phyloP scores from a whole-genome alignment of 2,113 vertebrate species.

The Gallinago media region DNA sequence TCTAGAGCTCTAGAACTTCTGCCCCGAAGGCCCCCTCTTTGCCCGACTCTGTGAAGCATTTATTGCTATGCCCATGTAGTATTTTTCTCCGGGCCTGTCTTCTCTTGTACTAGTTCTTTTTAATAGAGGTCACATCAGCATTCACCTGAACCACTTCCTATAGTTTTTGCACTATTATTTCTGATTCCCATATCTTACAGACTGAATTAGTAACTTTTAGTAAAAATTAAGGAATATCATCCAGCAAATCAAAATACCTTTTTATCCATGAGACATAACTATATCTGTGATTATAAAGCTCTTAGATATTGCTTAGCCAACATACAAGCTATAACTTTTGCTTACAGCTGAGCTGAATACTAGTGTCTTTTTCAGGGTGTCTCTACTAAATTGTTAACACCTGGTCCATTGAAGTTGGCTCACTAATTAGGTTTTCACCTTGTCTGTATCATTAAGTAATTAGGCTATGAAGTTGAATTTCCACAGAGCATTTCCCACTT shows the following conservation, averaged over 20 bases:
- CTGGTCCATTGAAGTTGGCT: background rate
- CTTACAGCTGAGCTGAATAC: background rate
- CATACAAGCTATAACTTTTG: background rate
- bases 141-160: background rate
- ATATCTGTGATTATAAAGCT: background rate
- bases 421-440: background rate
- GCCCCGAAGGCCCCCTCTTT: background rate
- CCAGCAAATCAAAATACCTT: background rate
- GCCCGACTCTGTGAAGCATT: background rate
- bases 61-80: background rate
- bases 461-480: background rate
- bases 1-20: background rate
- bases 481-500: background rate
- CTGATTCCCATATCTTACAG: background rate
- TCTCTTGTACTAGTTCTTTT: background rate
- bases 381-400: background rate
- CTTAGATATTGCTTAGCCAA: background rate
- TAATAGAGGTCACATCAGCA: background rate
- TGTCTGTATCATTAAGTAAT: background rate
- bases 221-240: background rate
- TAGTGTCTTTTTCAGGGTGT: background rate
- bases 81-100: background rate
- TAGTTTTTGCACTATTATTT: background rate
- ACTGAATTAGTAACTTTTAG: background rate
- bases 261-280: background rate